Base-by-base conservation (phyloP, 1,140 invertebrate genomes). In the Diorhabda sublineata region DNA sequence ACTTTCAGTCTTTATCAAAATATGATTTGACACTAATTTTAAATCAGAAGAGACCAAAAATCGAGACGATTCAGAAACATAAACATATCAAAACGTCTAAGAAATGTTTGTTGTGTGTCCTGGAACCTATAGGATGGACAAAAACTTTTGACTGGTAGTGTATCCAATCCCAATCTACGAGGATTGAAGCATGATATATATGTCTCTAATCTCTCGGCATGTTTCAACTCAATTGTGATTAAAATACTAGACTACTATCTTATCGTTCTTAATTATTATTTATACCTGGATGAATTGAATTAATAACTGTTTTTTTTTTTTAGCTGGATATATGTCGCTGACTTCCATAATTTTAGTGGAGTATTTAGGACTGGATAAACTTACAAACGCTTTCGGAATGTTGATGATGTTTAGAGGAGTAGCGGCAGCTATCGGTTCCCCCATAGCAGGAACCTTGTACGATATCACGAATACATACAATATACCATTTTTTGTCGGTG, bases 301-400 rank as follows among this genome's bases (percentile, higher is more conserved):
- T 5, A 26, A 26, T 26, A 26, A 26, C 26, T 60, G 42, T 63
- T 61, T 3, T 45, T 63, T 45, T 63, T 63, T 75, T 76, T 11
- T 83, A 96, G 95, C 96, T 73, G 96, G 96, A 44, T 99, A 98
- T 82, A 97, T 99, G 75, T 98, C 96, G 1, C 83, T 99, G 52
- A 98, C 97, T 47, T 99, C 97, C 26, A 98, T 99, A 78, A 97
- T 99, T 76, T 85, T 99, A 60, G 96, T 98, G 72, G 97, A 99
- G 78, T 84, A 98, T 11, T 85, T 99, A 45, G 97, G 97, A 8
- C 84, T 99, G 76, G 95, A 98, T 74, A 95, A 95, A 82, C 83
- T 99, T 69, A 98, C 97, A 52, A 98, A 97, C 80, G 96, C 96
- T 26, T 99, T 98, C 82, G 97, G 97, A 47, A 85, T 99, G 64